Evolutionary conservation across 2,797 vertebrate species (phyloP).

Genomic region (Holocentrus rufus): DNA sequence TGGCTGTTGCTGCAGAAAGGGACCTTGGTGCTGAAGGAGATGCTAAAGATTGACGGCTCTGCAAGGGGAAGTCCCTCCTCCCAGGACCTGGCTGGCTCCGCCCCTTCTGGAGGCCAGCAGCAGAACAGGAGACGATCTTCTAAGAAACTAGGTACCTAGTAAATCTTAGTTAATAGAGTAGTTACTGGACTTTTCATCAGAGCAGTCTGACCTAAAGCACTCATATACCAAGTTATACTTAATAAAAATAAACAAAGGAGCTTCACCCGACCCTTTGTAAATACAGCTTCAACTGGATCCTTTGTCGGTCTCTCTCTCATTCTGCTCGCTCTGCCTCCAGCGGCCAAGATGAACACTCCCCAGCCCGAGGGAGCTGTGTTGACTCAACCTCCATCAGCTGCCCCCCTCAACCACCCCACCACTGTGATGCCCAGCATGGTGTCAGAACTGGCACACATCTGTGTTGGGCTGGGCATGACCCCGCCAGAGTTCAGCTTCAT

Average conservation of each 20-base stretch:
- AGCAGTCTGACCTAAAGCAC: too few relatives aligned
- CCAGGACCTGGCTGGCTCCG: slow-evolving; percentile 64
- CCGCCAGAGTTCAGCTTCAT: slow-evolving; percentile 93
- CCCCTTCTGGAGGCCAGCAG: slow-evolving; percentile 73
- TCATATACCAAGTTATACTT: too few relatives aligned
- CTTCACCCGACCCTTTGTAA: too few relatives aligned
- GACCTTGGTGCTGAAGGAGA: slow-evolving; percentile 96
- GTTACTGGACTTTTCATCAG: too few relatives aligned
- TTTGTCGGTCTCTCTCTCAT: background rate
- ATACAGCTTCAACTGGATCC: background rate
- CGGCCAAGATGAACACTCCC: slow-evolving; percentile 85
- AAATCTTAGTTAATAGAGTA: background rate
- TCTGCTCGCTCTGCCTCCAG: slow-evolving; percentile 67
- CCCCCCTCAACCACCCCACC: slow-evolving; percentile 44
- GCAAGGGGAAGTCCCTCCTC: slow-evolving; percentile 72
- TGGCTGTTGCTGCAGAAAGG: slow-evolving; percentile 85
- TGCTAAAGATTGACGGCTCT: slow-evolving; percentile 93
- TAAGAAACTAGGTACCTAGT: slow-evolving; percentile 88
- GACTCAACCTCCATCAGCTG: slow-evolving; percentile 26
- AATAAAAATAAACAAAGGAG: too few relatives aligned
- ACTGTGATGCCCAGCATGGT: slow-evolving; percentile 82
- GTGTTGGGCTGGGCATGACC: slow-evolving; percentile 88
- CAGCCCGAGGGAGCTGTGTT: slow-evolving; percentile 46
- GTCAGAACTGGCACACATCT: slow-evolving; percentile 88
- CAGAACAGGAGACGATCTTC: slow-evolving; percentile 84